Conservation (phyloP, 2,797 vertebrate species). For the Trematomus bernacchii region DNA sequence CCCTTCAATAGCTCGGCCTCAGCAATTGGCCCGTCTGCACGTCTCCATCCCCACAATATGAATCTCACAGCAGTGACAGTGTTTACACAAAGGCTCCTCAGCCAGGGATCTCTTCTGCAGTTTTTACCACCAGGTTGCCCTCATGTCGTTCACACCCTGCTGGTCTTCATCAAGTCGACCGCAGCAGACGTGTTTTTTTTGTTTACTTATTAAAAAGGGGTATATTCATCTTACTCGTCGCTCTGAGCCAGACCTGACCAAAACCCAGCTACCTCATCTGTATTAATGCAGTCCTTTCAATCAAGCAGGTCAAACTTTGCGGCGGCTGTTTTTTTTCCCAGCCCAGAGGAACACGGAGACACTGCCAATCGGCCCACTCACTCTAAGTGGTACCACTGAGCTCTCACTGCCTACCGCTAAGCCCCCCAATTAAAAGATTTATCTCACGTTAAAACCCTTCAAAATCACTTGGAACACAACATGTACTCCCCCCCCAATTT, state of each 20-base stretch:
- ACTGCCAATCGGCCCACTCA: constrained; percentile 34
- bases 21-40: constrained; percentile 65
- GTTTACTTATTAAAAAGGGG: constrained; percentile 57
- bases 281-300: constrained; percentile 53
- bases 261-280: constrained; percentile 52
- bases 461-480: constrained; percentile 2
- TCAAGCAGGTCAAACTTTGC: constrained; percentile 61
- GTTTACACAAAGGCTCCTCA: constrained; percentile 78
- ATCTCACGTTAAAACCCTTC: neutral
- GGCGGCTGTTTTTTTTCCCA: constrained; percentile 43
- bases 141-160: constrained; percentile 63
- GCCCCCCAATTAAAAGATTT: constrained; percentile 24
- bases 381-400: constrained; percentile 42
- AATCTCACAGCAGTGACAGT: constrained; percentile 76
- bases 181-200: constrained; percentile 51
- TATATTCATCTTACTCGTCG: constrained; percentile 41
- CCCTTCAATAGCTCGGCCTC: constrained; percentile 58
- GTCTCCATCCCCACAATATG: constrained; percentile 69
- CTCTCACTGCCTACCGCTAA: constrained; percentile 28
- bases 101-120: constrained; percentile 67
- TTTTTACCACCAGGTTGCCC: constrained; percentile 59
- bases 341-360: constrained; percentile 26
- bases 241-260: constrained; percentile 48
- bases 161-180: constrained; percentile 70
- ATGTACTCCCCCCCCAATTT: neutral